Base-by-base conservation (phyloP, 1,140 invertebrate species). In the Sitodiplosis mosellana region DNA sequence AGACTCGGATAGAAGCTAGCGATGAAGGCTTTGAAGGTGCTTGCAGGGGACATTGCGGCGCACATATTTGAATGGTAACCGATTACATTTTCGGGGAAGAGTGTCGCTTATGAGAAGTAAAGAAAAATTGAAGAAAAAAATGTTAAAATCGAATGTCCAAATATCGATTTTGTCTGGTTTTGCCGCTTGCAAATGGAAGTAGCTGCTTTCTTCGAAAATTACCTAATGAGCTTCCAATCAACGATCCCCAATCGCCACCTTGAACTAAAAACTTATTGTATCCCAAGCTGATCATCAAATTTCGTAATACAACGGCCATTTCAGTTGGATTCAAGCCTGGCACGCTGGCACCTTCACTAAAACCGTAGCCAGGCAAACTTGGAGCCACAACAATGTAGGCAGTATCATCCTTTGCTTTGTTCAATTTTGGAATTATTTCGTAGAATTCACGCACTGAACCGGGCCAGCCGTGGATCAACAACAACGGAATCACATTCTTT, bases 131-230 rank as follows among this genome's bases (percentile, higher is more conserved):
- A n/a, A n/a, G n/a, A n/a, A n/a, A n/a, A n/a, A n/a, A n/a, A n/a
- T n/a, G n/a, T n/a, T n/a, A n/a, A n/a, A n/a, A n/a, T n/a, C n/a
- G n/a, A n/a, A n/a, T n/a, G n/a, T n/a, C n/a, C n/a, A n/a, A n/a
- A n/a, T 67, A 83, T 83, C 86, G 48, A 93, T 68, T 12, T 90
- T 94, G 58, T 94, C 88, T 10, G 90, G 90, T 63, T 91, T 92
- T 0, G 85, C 88, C 2, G 83, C 71, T 65, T 94, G 89, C 27
- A 93, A 62, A 58, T 89, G 83, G 19, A 84, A 55, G 55, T 93
- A 93, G 12, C 87, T 90, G 38, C 61, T 60, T 63, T 91, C 87
- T 54, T 76, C 67, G 0, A 87, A n/a, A n/a, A n/a, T n/a, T n/a
- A n/a, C n/a, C n/a, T n/a, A n/a, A n/a, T n/a, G n/a, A n/a, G n/a